Base-by-base conservation (phyloP, 2,888 invertebrate genomes). In the Anthrax anthrax region DNA sequence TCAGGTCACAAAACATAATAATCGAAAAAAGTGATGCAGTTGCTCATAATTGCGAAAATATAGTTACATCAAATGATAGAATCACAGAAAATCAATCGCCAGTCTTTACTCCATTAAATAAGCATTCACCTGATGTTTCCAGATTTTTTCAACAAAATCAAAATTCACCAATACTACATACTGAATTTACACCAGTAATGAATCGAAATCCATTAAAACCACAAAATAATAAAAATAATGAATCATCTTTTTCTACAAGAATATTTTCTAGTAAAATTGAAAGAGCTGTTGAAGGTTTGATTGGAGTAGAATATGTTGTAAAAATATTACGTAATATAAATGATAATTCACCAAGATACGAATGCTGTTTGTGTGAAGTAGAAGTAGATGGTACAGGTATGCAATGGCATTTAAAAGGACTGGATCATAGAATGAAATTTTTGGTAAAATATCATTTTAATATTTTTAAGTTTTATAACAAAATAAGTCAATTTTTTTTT, bases 281-380 rank as follows among this genome's bases (percentile, higher is more conserved):
- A 6, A 49, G 51, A 17, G 55, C 60, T 34, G 42, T 59, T 4
- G 46, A 58, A 40, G 65, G 65, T 5, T 61, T 77, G 51, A 60
- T 85, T 43, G 87, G 86, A 12, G 66, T 87, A 47, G 87, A 87
- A 67, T 88, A 86, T 67, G 70, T 88, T 51, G 67, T 87, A 43
- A 87, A 87, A 67, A 70, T 85, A 54, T 70, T 76, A 16, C 76
- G 78, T 49, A 76, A 76, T 57, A 67, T 78, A 56, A 65, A 72
- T 32, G 77, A 78, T 55, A 70, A 74, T 57, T 78, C 80, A 60
- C 80, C 84, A 2, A 69, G 74, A 50, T 87, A 84, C 65, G 73
- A 80, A 47, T 88, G 88, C 64, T 74, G 80, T 52, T 70, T 88
- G 49, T 88, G 88, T 64, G 76, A 77, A 58, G 82, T 84, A 64